These are phyloP conservation scores for Eremophila alpestris DNA, from an alignment of 2,797 vertebrate species.

Conservation along the genomic window DNA sequence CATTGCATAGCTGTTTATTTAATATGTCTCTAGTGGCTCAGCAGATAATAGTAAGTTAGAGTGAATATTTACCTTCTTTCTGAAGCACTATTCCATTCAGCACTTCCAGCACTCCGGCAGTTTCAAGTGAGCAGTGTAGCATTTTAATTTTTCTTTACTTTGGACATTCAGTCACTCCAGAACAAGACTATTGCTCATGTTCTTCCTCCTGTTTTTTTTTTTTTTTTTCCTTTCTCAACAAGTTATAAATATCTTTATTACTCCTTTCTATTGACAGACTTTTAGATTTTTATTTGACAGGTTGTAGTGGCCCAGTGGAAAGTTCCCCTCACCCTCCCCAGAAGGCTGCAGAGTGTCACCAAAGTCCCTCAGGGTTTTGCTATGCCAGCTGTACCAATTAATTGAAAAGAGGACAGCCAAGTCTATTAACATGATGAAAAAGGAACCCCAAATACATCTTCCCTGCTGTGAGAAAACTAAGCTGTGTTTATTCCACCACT, in stretches of 20 bases:
- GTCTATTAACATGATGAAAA: not conserved
- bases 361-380: not conserved
- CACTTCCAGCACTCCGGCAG: not conserved
- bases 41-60: conserved; percentile 61
- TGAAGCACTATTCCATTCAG: conserved; percentile 28
- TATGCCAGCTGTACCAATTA: not conserved
- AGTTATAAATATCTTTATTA: not conserved
- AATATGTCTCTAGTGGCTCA: conserved; percentile 57
- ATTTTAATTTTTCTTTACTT: conserved; percentile 44
- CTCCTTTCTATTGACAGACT: not conserved
- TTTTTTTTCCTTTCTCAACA: not conserved
- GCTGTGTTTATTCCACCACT: not conserved
- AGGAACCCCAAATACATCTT: not conserved
- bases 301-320: not conserved
- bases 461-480: not conserved
- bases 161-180: not conserved
- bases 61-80: conserved; percentile 62
- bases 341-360: not conserved
- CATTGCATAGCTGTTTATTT: conserved; percentile 70
- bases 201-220: not conserved
- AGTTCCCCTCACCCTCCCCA: not conserved
- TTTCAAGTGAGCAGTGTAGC: conserved; percentile 10
- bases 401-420: not conserved
- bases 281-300: not conserved
- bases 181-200: not conserved